Base-by-base conservation (phyloP, 2,888 invertebrate genomes). In the Harpagoxenus sublaevis region DNA sequence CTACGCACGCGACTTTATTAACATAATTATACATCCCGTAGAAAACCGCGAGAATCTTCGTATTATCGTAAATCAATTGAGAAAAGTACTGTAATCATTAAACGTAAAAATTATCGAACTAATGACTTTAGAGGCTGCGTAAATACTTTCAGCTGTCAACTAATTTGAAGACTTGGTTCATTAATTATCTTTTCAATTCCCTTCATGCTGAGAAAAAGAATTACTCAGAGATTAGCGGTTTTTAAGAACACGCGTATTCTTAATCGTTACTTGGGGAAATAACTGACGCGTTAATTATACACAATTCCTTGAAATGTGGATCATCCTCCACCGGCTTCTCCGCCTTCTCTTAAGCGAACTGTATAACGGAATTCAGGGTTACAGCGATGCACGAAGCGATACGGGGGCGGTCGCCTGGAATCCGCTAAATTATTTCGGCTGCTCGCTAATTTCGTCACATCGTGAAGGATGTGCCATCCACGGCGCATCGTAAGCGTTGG, bases 341-440 rank as follows among this genome's bases (percentile, higher is more conserved):
- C 48, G 15, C 28, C 3, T 18, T 28, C 39, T 28, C 55, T 57
- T n/a, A 4, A 77, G 42, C 15, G 66, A 15, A 68, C 35, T 73
- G 18, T 65, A 28, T 45, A 55, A 77, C 31, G 63, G 68, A 79
- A 85, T 89, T 89, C 89, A 89, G 88, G 89, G 88, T 89, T 84
- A 81, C 48, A 45, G 65, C 60, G 66, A 65, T 60, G 71, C 68
- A 63, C 57, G n/a, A 82, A 62, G 62, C 74, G 84, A 70, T 89
- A 79, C 79, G 66, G 45, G 70, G 35, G 60, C 83, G 60, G 75
- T 31, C 73, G 39, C 71, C 71, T 60, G 84, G 87, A 84, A 87
- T 79, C 31, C 65, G 84, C 79, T 87, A 84, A 89, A 91, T 87
- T 91, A 90, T 91, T 90, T 91, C 85, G 88, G 91, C 73, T 89